Percentiles rank a stretch among this genome's conserved stretches.
Evolutionary conservation across 2,113 vertebrate genomes (phyloP).

Genomic region (Solea solea): DNA sequence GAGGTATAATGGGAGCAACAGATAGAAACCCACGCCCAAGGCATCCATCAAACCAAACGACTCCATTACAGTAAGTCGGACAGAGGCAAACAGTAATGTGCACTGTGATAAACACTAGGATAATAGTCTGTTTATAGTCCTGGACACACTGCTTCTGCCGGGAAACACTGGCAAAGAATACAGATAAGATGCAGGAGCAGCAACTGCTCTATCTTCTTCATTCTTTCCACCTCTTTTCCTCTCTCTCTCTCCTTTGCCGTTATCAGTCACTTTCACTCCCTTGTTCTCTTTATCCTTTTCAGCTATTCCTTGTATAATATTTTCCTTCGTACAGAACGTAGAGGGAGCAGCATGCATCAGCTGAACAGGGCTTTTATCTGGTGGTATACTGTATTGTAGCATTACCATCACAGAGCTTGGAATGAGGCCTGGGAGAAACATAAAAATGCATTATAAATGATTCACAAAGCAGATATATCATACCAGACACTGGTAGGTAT

Average conservation of each 20-base stretch:
- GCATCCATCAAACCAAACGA: conserved; percentile 81
- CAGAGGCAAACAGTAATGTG: conserved; percentile 78
- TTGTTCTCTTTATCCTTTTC: conserved; percentile 67
- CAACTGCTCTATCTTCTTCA: conserved; percentile 52
- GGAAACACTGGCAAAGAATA: conserved; percentile 71
- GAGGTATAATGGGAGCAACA: conserved; percentile 70
- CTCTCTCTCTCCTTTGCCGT: conserved; percentile 47
- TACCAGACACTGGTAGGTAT: conserved; percentile 12
- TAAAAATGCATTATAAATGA: conserved; percentile 52
- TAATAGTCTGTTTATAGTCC: conserved; percentile 80
- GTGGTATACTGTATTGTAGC: conserved; percentile 54
- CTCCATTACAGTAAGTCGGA: conserved; percentile 82
- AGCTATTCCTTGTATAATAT: conserved; percentile 50
- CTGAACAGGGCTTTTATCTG: conserved; percentile 63
- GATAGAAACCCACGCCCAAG: conserved; percentile 71
- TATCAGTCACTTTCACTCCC: conserved; percentile 66
- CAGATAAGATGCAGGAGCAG: conserved; percentile 71
- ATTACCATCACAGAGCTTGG: conserved; percentile 37
- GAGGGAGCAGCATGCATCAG: conserved; percentile 66
- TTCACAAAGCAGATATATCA: conserved; percentile 43
- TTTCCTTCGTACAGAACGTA: conserved; percentile 46
- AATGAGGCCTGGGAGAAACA: conserved; percentile 57
- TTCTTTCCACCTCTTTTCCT: conserved; percentile 52
- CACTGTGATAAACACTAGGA: conserved; percentile 78
- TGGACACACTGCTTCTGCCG: conserved; percentile 77